Percentiles rank a stretch among this genome's conserved stretches.
These are phyloP conservation scores for Epinephelus fuscoguttatus DNA, from an alignment of 2,113 vertebrate species.

Conservation along the genomic window DNA sequence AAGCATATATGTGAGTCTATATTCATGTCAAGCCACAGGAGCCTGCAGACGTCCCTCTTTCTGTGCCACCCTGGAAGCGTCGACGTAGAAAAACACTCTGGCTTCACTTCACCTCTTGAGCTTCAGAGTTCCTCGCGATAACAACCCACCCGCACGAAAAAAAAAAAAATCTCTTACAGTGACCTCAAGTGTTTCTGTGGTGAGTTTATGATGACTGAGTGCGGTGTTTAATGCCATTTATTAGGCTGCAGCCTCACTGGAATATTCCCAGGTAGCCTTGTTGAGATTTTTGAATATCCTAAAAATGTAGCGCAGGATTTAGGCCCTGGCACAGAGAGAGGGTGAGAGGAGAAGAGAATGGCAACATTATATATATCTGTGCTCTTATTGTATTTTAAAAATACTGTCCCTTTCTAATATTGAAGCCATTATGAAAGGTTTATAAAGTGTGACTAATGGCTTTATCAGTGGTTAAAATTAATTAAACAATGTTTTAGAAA, in stretches of 20 bases:
- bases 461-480: no score
- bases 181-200: conserved; percentile 38
- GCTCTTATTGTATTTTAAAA: background rate
- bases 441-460: background rate
- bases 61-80: conserved; percentile 62
- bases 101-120: conserved; percentile 75
- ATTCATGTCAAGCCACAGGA: conserved; percentile 17
- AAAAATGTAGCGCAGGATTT: conserved; percentile 3
- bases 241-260: background rate
- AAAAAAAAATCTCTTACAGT: conserved; percentile 17
- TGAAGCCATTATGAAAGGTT: background rate
- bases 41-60: conserved; percentile 46
- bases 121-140: conserved; percentile 80
- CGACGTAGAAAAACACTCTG: conserved; percentile 70
- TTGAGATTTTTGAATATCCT: background rate
- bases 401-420: background rate
- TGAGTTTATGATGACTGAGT: background rate
- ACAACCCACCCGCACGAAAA: conserved; percentile 56
- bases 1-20: background rate
- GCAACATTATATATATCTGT: background rate
- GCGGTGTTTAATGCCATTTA: background rate
- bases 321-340: background rate
- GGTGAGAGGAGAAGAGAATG: background rate
- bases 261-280: background rate
- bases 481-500: background rate